phyloP scores from a whole-genome alignment of 1,140 invertebrate species.

The Drosophila bocqueti region DNA sequence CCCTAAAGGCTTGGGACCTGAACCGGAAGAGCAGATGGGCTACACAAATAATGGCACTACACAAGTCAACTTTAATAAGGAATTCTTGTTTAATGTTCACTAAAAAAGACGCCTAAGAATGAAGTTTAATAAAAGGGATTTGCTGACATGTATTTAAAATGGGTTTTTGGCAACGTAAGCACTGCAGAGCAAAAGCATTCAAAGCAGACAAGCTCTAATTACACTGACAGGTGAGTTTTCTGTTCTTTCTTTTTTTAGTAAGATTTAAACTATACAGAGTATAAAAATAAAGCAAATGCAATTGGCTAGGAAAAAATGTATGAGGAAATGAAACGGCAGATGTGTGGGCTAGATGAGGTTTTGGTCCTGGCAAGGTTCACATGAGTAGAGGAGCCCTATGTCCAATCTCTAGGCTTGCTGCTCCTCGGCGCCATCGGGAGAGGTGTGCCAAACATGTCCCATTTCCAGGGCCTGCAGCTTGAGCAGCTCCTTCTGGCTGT shows the following conservation, averaged over 20 bases:
- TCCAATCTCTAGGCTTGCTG: slow-evolving; percentile 53
- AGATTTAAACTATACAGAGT: slow-evolving; percentile 21
- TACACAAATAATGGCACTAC: neutral
- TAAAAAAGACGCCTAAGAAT: neutral
- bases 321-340: slow-evolving; percentile 3
- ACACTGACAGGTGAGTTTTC: neutral
- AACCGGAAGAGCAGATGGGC: neutral
- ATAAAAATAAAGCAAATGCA: slow-evolving; percentile 49
- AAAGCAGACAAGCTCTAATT: slow-evolving; percentile 2
- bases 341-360: slow-evolving; percentile 14
- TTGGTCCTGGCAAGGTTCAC: slow-evolving; percentile 29
- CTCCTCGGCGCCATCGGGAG: slow-evolving; percentile 60
- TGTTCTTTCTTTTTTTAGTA: neutral
- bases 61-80: neutral
- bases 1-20: neutral
- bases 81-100: neutral
- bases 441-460: slow-evolving; percentile 77
- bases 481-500: slow-evolving; percentile 88
- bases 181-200: slow-evolving; percentile 51
- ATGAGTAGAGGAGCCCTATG: slow-evolving; percentile 3
- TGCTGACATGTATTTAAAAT: slow-evolving; percentile 23
- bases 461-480: slow-evolving; percentile 77
- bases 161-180: slow-evolving; percentile 35
- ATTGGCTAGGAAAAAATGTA: slow-evolving; percentile 59
- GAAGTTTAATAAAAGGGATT: neutral